Evolutionary conservation across 2,888 invertebrate species (phyloP).

Genomic region (Drosophila pseudotalamancana): DNA sequence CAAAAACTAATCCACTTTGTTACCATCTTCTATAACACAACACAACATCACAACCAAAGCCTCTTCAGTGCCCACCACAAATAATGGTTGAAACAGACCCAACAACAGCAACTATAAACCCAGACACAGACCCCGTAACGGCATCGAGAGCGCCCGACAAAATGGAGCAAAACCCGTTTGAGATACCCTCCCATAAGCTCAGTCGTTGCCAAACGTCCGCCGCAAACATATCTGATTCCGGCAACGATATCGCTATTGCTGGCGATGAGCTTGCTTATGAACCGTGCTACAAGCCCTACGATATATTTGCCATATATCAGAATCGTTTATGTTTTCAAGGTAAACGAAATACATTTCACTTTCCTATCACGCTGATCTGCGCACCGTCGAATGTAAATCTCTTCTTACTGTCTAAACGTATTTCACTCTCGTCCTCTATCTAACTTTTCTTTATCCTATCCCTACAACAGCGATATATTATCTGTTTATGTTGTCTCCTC

Average conservation of each 20-base stretch:
- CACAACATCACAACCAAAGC: slow-evolving; percentile 49
- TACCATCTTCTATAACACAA: slow-evolving; percentile 74
- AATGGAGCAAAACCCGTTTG: slow-evolving; percentile 71
- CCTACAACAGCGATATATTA: slow-evolving; percentile 1
- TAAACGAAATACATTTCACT: slow-evolving; percentile 68
- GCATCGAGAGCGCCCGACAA: slow-evolving; percentile 47
- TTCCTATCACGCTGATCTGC: slow-evolving; percentile 34
- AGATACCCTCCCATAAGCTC: slow-evolving; percentile 72
- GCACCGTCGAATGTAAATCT: slow-evolving; percentile 26
- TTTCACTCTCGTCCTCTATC: slow-evolving; percentile 30
- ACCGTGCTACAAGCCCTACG: slow-evolving; percentile 81
- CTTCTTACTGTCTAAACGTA: slow-evolving; percentile 22
- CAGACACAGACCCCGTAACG: slow-evolving; percentile 33
- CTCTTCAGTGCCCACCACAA: slow-evolving; percentile 60
- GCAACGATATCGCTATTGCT: slow-evolving; percentile 44
- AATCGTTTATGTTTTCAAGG: slow-evolving; percentile 82
- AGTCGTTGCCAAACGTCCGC: slow-evolving; percentile 55
- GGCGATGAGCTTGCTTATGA: slow-evolving; percentile 67
- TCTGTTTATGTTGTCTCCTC: background rate
- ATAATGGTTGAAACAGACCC: slow-evolving; percentile 40
- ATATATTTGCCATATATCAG: slow-evolving; percentile 82
- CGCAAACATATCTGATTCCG: slow-evolving; percentile 57
- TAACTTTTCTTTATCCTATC: slow-evolving; percentile 3
- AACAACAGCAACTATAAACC: slow-evolving; percentile 29
- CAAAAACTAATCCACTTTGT: slow-evolving; percentile 72